These are phyloP conservation scores for Tipula confusa DNA, from an alignment of 2,888 invertebrate genomes.

Conservation along the genomic window DNA sequence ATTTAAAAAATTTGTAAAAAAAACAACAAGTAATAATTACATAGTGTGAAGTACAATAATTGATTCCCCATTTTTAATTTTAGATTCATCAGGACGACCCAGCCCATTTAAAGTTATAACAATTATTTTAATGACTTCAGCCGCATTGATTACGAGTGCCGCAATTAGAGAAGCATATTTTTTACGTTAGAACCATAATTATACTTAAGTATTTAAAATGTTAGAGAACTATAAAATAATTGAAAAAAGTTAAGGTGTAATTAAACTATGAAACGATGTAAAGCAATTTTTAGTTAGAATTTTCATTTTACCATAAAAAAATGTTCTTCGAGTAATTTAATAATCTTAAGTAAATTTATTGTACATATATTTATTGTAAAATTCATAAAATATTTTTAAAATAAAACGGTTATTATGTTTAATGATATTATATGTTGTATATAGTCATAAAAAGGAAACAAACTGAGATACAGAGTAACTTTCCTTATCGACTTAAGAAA, in stretches of 20 bases:
- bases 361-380: not conserved
- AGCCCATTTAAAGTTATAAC: constrained; percentile 50
- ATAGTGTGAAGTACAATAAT: not conserved
- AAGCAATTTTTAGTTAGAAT: constrained; percentile 3
- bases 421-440: not conserved
- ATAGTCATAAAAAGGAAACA: not conserved
- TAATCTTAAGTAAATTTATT: too few relatives aligned
- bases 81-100: constrained; percentile 51
- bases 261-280: not conserved
- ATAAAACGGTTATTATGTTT: not conserved
- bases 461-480: too few relatives aligned
- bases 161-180: constrained; percentile 47
- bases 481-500: too few relatives aligned
- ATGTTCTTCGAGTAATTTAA: not conserved
- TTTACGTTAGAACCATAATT: not conserved
- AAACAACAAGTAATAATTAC: not conserved
- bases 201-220: not conserved
- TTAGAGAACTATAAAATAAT: not conserved
- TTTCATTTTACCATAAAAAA: not conserved
- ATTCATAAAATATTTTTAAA: not conserved
- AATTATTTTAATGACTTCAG: constrained; percentile 47
- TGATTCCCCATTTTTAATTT: not conserved
- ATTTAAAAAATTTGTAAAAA: not conserved
- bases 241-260: not conserved
- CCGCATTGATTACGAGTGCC: constrained; percentile 48